Base-by-base conservation (phyloP, 2,888 invertebrate genomes). In the Spisula solida region DNA sequence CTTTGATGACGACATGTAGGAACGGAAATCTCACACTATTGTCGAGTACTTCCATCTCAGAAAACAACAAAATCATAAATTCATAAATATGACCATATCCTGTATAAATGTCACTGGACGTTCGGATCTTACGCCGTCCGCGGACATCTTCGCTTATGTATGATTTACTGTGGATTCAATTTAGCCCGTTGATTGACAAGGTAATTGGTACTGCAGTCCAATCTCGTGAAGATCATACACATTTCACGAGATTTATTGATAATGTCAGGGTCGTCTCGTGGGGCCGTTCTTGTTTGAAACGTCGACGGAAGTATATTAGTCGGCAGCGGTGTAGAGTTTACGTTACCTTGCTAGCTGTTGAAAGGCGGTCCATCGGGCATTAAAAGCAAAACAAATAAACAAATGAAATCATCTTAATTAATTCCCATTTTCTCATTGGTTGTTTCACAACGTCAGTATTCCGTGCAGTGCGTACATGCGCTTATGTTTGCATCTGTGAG, bases 241-340 rank as follows among this genome's bases (percentile, higher is more conserved):
- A n/a, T 79, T 75, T 55, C 18, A 16, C 78, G 78, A 86, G 90
- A 90, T 90, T 83, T 48, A 88, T 86, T 51, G 90, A 90, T 90
- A 90, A 84, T 66, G 90, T 88, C 90, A 88, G 18, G 5, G 18
- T 18, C 20, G 31, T 81, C 84, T 60, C 82, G 55, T 70, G 85
- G 86, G 86, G 80, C 48, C n/a, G 25, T 41, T 75, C 75, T 85
- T 85, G 85, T 89, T 89, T 88, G 85, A 51, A 88, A 86, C 82
- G 82, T 81, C 78, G 83, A 31, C 89, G 89, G 89, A 89, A 89
- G 82, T 85, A 41, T 82, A 56, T 60, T 51, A 29, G 82, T 56
- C n/a, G 82, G 60, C 34, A 14, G 31, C 60, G 60, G 18, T 82
- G 56, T 82, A 60, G 29, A 47, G 80, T 82, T 56, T 75, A 75